Percentiles rank a stretch among this genome's conserved stretches.
phyloP scores from a whole-genome alignment of 2,113 vertebrate genomes.

The Tauraco erythrolophus region DNA sequence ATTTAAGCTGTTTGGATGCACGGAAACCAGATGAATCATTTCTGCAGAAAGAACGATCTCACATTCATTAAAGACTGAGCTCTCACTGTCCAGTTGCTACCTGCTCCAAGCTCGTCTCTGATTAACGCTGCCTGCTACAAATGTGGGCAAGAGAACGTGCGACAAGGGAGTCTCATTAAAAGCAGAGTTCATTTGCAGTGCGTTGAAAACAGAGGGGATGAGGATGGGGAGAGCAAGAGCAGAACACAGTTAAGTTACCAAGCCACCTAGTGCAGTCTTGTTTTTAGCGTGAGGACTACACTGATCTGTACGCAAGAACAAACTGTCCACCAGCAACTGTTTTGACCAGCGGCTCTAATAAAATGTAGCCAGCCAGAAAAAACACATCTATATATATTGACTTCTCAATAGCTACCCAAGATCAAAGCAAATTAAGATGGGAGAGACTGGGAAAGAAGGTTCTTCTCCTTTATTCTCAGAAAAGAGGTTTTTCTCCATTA shows the following conservation, averaged over 20 bases:
- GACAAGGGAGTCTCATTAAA: not conserved
- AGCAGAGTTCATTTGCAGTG: not conserved
- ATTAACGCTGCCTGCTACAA: not conserved
- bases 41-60: slow-evolving; percentile 14
- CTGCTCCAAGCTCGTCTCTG: slow-evolving; percentile 4
- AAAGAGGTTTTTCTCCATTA: not conserved
- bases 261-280: not conserved
- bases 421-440: not conserved
- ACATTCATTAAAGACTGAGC: not conserved
- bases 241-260: not conserved
- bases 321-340: not conserved
- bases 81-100: not conserved
- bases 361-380: not conserved
- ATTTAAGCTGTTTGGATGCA: slow-evolving; percentile 45
- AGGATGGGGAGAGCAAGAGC: not conserved
- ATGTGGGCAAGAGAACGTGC: not conserved
- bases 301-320: not conserved
- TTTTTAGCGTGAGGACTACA: not conserved
- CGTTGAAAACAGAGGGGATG: not conserved
- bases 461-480: not conserved
- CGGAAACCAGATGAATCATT: slow-evolving; percentile 42
- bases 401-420: not conserved
- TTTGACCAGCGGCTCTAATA: not conserved
- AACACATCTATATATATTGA: not conserved
- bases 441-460: not conserved